Evolutionary conservation across 2,113 vertebrate species (phyloP).

Genomic region (Triplophysa dalaica): DNA sequence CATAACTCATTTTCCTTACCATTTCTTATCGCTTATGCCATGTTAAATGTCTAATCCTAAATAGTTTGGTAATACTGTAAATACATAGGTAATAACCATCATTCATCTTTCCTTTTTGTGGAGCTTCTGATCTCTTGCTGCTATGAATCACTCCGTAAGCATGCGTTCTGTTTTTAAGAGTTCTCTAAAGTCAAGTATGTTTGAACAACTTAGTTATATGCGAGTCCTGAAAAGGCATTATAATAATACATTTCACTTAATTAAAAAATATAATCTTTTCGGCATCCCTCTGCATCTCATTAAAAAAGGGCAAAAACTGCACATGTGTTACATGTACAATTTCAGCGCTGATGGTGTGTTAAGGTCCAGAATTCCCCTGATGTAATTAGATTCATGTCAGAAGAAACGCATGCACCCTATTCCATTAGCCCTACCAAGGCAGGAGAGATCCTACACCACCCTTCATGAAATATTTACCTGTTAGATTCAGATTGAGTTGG

Average conservation of each 20-base stretch:
- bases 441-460: conserved; percentile 41
- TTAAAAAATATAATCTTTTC: neutral
- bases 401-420: conserved; percentile 49
- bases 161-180: neutral
- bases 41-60: conserved; percentile 4
- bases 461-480: conserved; percentile 66
- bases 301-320: neutral
- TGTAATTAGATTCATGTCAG: conserved; percentile 38
- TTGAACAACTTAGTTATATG: neutral
- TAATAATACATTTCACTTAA: neutral
- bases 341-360: neutral
- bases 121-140: neutral
- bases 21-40: conserved; percentile 56
- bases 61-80: neutral
- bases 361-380: conserved; percentile 4
- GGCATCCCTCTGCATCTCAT: neutral
- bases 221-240: neutral
- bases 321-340: neutral
- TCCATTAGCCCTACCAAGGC: conserved; percentile 59
- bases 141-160: conserved; percentile 3
- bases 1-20: conserved; percentile 62
- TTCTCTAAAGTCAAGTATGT: neutral
- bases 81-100: conserved; percentile 16
- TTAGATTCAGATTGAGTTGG: conserved; percentile 52
- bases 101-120: neutral